Base-by-base conservation (phyloP, 2,113 vertebrate species). In the Cisticola juncidis region DNA sequence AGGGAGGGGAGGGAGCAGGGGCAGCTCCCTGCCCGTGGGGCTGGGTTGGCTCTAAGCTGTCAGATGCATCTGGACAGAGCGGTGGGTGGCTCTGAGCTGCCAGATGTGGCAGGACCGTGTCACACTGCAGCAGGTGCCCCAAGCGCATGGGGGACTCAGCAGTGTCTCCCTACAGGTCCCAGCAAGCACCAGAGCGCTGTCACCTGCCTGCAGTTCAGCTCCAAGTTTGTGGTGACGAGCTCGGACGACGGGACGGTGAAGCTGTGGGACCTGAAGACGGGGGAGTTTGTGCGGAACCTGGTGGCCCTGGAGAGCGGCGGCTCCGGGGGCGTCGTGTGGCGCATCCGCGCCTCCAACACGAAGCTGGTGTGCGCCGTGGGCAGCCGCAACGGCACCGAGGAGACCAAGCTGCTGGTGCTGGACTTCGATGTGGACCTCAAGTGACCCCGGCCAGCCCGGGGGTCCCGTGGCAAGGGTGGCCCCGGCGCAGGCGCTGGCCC, bases 131-230 rank as follows among this genome's bases (percentile, higher is more conserved):
- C 0, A 4, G 10, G 9, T 62, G 40, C 13, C 31, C n/a, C 21
- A 40, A 44, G 6, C 31, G 5, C 60, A 29, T 5, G 5, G 12
- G 35, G 22, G 9, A 15, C 61, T 82, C 25, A 90, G 29, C 2
- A 0, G 14, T 35, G 26, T 24, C 48, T 83, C 64, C 12, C 71
- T 6, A 0, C 1, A 97, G 97, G 97, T 14, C 97, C 97, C 66
- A 97, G 97, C 83, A 98, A 98, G 86, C 97, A 98, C 83, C 97
- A 97, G 95, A 98, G 97, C 1, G 97, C 97, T 0, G 97, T 98
- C 38, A 97, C 97, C 23, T 98, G 97, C 94, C 96, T 98, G 6
- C 97, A 98, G 97, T 98, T 98, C 94, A 97, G 97, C 81, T 97
- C 97, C 83, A 98, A 98, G 84, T 97, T 98, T 1, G 97, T 98